Evolutionary conservation across 2,888 invertebrate genomes (phyloP), one percentile per base, ranked within the genome.

Genomic region (Hydroisotoma schaefferi): DNA sequence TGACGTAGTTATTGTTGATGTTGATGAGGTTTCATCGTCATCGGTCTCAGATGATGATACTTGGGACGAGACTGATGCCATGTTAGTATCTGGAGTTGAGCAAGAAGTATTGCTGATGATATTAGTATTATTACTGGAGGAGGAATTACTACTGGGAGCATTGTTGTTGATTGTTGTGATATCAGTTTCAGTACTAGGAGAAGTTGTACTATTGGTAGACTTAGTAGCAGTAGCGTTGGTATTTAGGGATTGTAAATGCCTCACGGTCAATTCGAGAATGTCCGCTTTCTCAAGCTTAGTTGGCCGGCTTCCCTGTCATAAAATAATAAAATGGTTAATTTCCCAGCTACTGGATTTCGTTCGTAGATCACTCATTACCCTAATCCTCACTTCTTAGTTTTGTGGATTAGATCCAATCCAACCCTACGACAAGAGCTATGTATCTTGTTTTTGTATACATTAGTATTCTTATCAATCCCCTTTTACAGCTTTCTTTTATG

Each of bases 241-340:
- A 59, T 81, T 81, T 1, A 85, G 75, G 51, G 78, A 77, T 68
- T 82, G 80, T 12, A 85, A 74, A 73, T 84, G 82, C 40, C 78
- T 75, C 6, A 84, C 84, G 0, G 84, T 83, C 80, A 84, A 80
- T 74, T 85, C 84, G 37, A 85, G 73, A 55, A 85, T 84, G 73
- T 84, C 84, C 0, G 85, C 85, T 74, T 84, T 84, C 74, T 85
- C 85, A 71, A 84, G 75, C 75, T 84, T 84, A 1, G 82, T 79
- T 33, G 81, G 82, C 48, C 80, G 74, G 10, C 76, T 73, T 18
- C 77, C 76, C 78, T 78, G 55, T 59, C 48, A 55, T 55, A 55
- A 55, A 29, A 48, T 12, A 59, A 53, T 53, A 53, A 53, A 53
- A 38, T 53, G 6, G 53, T 53, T 53, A 53, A 53, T 53, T 53